A percentile compares a stretch with the other conserved stretches of the same genome.
phyloP scores from a whole-genome alignment of 1,140 invertebrate genomes.

The Bombus consobrinus region DNA sequence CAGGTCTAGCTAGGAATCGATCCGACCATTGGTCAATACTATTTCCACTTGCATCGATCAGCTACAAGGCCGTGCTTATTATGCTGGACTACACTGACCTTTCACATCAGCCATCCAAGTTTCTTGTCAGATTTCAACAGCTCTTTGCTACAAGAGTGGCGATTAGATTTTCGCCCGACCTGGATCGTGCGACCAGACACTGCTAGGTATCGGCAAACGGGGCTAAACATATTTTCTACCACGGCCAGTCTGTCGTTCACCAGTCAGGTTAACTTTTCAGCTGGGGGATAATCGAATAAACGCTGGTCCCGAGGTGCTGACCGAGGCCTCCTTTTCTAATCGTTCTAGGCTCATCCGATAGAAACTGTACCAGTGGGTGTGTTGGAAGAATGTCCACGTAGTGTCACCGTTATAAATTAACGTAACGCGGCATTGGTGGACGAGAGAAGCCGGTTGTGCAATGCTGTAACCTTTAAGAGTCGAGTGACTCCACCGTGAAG shows the following conservation, averaged over 20 bases:
- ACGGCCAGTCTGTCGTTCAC: constrained; percentile 40
- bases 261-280: constrained; percentile 36
- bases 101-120: not conserved
- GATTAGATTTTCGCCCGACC: constrained; percentile 10
- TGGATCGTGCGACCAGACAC: not conserved
- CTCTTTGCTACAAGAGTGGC: not conserved
- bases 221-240: constrained; percentile 41
- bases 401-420: not conserved
- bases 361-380: not conserved
- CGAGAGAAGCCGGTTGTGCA: too few species aligned
- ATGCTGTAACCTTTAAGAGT: too few species aligned
- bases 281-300: constrained; percentile 18
- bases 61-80: constrained; percentile 28
- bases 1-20: constrained; percentile 21
- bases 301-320: not conserved
- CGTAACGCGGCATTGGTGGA: too few species aligned
- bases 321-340: constrained; percentile 1
- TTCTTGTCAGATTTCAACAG: constrained; percentile 27
- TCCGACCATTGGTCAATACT: constrained; percentile 28
- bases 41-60: constrained; percentile 19
- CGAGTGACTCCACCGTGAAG: too few species aligned
- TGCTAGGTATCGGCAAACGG: not conserved
- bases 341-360: not conserved
- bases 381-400: not conserved
- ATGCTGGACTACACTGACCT: constrained; percentile 23